Base-by-base conservation (phyloP, 2,888 invertebrate species). In the Agriopis leucophaearia region DNA sequence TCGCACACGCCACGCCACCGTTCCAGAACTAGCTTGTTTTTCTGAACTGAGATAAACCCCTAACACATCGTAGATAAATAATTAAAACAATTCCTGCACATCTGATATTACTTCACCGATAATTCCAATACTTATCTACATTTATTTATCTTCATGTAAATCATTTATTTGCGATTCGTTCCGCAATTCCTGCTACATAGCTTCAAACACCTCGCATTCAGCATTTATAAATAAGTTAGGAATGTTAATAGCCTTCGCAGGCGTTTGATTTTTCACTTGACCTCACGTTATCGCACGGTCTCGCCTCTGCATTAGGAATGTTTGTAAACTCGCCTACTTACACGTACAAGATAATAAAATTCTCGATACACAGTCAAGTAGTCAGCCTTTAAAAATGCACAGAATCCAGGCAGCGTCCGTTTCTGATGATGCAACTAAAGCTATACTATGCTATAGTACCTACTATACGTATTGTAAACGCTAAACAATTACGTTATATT, bases 211-310 rank as follows among this genome's bases (percentile, higher is more conserved):
- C 47, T 74, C 74, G 75, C 71, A 75, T 79, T 83, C 85, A 82
- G 69, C 80, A 82, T 79, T 83, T 85, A 82, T 82, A 83, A 84
- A 87, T 85, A 81, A 82, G 81, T 78, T 77, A 82, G 78, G 86
- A 88, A 88, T 88, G 84, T 88, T 83, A 84, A 84, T 83, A 82
- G 80, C 84, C 80, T 79, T 80, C 78, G 72, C 74, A 83, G 79
- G 81, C 78, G 81, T 84, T 82, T 79, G 80, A 80, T 84, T 86
- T 87, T 87, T 86, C 78, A 80, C 80, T 83, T 85, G 83, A 85
- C 85, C 85, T 87, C 73, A 52, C 52, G 64, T 73, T 79, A 74
- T 71, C 78, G 77, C 78, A 75, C 72, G 78, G 76, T 78, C 81
- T 78, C 80, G 79, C 81, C 78, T 81, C 80, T 80, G 78, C 78